Percentiles rank a stretch among this genome's conserved stretches.
phyloP scores from a whole-genome alignment of 2,888 invertebrate genomes.

The Callimorpha dominula region DNA sequence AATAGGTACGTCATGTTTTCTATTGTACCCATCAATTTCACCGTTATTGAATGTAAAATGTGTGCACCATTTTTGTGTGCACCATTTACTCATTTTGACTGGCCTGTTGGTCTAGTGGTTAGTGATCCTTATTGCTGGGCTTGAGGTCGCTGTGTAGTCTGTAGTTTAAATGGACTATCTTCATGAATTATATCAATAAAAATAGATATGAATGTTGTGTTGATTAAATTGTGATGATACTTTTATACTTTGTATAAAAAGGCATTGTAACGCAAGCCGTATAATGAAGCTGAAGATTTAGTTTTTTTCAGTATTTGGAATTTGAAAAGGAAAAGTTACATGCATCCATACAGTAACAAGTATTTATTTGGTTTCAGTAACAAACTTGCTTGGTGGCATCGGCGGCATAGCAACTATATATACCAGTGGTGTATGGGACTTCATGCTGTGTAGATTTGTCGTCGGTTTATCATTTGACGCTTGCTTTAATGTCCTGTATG shows the following conservation, averaged over 20 bases:
- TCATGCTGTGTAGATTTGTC: neutral
- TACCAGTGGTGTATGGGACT: neutral
- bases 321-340: neutral
- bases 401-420: neutral
- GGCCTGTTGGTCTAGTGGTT: no score
- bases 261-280: no score
- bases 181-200: no score
- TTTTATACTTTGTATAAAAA: no score
- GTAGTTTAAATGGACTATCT: no score
- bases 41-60: neutral
- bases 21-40: neutral
- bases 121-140: no score
- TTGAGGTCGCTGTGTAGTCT: no score
- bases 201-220: no score
- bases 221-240: no score
- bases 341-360: neutral
- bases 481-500: neutral
- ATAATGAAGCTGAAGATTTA: no score
- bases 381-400: neutral
- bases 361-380: neutral
- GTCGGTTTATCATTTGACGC: neutral
- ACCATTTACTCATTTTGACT: no score
- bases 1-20: conserved; percentile 10
- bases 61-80: no score
- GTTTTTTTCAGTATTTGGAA: neutral